A percentile compares a stretch with the other conserved stretches of the same genome.
phyloP scores from a whole-genome alignment of 2,888 invertebrate species.

The Napeogenes inachia region DNA sequence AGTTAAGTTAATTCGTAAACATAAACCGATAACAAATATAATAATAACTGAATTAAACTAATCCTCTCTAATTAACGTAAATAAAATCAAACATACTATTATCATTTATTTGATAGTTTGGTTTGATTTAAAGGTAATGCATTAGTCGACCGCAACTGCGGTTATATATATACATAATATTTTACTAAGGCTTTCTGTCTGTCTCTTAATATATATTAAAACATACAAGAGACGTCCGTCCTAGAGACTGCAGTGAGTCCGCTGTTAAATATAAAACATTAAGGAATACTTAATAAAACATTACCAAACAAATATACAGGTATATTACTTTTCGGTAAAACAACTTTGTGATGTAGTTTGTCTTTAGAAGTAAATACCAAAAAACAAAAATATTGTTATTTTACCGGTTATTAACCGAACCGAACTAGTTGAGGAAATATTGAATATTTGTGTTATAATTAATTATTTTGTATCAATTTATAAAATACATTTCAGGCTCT shows the following conservation, averaged over 20 bases:
- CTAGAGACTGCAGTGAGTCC: no score
- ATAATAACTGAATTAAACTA: constrained; percentile 16
- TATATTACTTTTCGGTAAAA: no score
- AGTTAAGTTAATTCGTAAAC: constrained; percentile 3
- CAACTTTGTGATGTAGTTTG: no score
- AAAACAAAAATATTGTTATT: no score
- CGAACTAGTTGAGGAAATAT: neutral
- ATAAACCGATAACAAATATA: constrained; percentile 17
- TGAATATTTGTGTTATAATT: no score
- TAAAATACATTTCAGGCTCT: neutral
- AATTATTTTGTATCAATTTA: neutral
- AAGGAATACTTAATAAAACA: no score
- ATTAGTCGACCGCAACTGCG: constrained; percentile 51
- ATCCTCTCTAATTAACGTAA: constrained; percentile 30
- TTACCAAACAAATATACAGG: no score
- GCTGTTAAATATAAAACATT: no score
- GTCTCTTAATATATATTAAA: constrained; percentile 44
- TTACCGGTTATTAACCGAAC: no score
- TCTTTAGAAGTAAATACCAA: no score
- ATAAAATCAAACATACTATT: constrained; percentile 33
- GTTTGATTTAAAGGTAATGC: constrained; percentile 56
- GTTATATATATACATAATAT: constrained; percentile 39
- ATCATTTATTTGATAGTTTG: constrained; percentile 44
- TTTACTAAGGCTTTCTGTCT: constrained; percentile 36
- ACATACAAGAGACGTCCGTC: no score